phyloP scores from a whole-genome alignment of 2,113 vertebrate genomes.

The Bungarus multicinctus region DNA sequence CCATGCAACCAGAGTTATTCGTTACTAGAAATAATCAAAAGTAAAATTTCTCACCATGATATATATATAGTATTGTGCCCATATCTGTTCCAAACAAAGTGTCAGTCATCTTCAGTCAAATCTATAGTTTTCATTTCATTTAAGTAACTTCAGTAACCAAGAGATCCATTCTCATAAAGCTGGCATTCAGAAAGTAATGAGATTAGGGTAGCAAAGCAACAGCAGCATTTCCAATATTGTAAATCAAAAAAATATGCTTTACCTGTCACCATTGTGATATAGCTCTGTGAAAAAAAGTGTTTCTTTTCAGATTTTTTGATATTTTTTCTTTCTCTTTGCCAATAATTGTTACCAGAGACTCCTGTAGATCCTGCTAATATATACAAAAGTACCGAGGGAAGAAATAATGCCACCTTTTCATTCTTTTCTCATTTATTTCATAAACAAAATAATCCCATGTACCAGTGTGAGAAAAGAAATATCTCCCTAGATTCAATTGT shows the following conservation, averaged over 20 bases:
- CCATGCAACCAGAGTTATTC: not conserved
- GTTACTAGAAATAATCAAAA: not conserved
- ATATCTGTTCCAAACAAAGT: not conserved
- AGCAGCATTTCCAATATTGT: not conserved
- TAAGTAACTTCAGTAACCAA: not conserved
- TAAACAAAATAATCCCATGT: not conserved
- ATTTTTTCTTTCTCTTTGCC: not conserved
- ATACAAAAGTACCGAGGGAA: not conserved
- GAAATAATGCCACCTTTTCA: not conserved
- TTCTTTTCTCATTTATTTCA: not conserved
- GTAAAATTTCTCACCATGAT: not conserved
- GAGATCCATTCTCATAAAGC: not conserved
- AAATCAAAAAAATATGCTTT: not conserved
- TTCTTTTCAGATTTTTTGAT: not conserved
- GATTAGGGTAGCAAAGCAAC: not conserved
- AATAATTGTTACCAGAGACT: not conserved
- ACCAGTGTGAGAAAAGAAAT: not conserved
- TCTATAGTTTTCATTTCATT: not conserved
- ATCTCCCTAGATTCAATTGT: not conserved
- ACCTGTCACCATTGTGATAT: not conserved
- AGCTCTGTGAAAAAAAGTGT: not conserved
- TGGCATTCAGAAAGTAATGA: not conserved
- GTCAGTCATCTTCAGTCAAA: not conserved
- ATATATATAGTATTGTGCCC: not conserved
- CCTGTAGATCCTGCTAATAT: not conserved